Conservation (phyloP, 2,888 invertebrate species). For the Ennomos quercinarius region DNA sequence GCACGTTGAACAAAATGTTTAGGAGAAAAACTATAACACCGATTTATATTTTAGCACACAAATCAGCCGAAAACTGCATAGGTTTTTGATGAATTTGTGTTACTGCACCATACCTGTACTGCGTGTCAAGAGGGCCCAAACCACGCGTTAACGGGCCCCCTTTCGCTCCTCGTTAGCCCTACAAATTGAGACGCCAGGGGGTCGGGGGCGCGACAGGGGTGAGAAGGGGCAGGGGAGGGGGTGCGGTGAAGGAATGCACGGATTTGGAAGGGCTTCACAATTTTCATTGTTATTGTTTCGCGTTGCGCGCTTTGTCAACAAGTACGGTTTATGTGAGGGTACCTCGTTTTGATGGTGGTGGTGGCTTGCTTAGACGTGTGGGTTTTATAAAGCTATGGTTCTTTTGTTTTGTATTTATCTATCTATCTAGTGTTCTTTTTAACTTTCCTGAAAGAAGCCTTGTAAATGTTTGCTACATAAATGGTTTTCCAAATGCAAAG, state of each 20-base stretch:
- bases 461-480: too few relatives aligned
- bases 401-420: too few relatives aligned
- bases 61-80: too few relatives aligned
- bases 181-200: conserved; percentile 57
- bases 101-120: conserved; percentile 10
- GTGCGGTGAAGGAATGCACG: conserved; percentile 44
- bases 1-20: too few relatives aligned
- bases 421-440: too few relatives aligned
- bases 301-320: conserved; percentile 42
- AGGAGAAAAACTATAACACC: too few relatives aligned
- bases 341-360: conserved; percentile 22
- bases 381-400: not conserved
- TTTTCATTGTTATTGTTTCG: conserved; percentile 41
- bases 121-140: conserved; percentile 20
- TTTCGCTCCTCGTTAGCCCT: conserved; percentile 71
- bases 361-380: not conserved
- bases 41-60: too few relatives aligned
- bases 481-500: too few relatives aligned
- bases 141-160: conserved; percentile 40
- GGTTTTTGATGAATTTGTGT: not conserved
- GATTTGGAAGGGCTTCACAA: conserved; percentile 40
- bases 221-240: conserved; percentile 33
- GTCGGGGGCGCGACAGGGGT: conserved; percentile 36
- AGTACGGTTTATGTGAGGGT: conserved; percentile 31
- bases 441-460: too few relatives aligned